Conservation (phyloP, 2,113 vertebrate species). For the Solea senegalensis region DNA sequence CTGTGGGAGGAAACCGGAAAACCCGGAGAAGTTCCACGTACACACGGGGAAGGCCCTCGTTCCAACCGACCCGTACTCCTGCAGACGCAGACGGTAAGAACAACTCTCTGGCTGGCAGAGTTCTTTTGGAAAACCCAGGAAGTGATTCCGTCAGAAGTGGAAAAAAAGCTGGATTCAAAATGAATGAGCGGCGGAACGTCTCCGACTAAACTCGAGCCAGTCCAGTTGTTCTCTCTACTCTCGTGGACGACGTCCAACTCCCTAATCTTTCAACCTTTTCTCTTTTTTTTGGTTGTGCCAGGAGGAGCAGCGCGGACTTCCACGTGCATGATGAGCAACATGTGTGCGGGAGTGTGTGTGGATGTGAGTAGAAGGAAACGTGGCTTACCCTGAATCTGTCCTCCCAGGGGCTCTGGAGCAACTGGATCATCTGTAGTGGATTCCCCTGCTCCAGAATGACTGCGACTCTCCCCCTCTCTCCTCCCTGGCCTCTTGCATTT, state of each 20-base stretch:
- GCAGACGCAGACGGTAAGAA: too few relatives aligned
- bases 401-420: conserved; percentile 94
- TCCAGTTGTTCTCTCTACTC: too few relatives aligned
- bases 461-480: conserved; percentile 77
- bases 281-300: conserved; percentile 1
- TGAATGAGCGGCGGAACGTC: too few relatives aligned
- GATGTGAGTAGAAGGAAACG: conserved; percentile 24
- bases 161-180: too few relatives aligned
- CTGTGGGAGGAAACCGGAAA: too few relatives aligned
- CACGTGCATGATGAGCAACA: not conserved
- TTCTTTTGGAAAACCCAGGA: too few relatives aligned
- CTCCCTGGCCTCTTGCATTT: conserved; percentile 62
- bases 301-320: not conserved
- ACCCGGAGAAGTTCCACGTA: too few relatives aligned
- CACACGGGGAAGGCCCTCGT: too few relatives aligned
- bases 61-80: too few relatives aligned
- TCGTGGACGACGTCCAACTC: conserved; percentile 18
- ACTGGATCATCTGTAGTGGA: conserved; percentile 94
- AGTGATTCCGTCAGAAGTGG: too few relatives aligned
- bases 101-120: too few relatives aligned
- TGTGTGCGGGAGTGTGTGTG: not conserved
- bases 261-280: conserved; percentile 28
- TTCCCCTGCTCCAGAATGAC: conserved; percentile 89
- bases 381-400: conserved; percentile 91
- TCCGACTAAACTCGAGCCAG: too few relatives aligned